Evolutionary conservation across 2,888 invertebrate species (phyloP).

Genomic region (Tribolium freemani): DNA sequence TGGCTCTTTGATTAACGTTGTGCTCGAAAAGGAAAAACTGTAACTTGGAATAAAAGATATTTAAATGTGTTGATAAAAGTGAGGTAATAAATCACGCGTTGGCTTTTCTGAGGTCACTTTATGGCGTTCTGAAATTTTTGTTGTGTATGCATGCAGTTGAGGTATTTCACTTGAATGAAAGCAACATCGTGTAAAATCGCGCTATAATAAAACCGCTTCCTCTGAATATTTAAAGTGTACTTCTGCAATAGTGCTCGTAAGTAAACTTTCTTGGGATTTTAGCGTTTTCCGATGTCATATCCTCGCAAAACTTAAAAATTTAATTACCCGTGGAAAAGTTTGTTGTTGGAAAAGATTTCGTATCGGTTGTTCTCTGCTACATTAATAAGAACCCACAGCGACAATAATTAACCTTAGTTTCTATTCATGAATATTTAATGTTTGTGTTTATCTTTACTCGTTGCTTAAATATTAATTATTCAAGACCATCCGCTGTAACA

Average conservation of each 20-base stretch:
- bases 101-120: background rate
- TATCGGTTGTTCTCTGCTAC: slow-evolving; percentile 10
- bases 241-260: slow-evolving; percentile 9
- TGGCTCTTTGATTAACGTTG: too few relatives aligned
- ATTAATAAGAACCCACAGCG: slow-evolving; percentile 18
- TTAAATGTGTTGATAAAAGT: too few relatives aligned
- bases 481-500: slow-evolving; percentile 22
- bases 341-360: slow-evolving; percentile 8
- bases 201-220: slow-evolving; percentile 14
- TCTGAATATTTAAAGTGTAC: slow-evolving; percentile 4
- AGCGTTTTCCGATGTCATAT: slow-evolving; percentile 13
- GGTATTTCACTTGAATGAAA: slow-evolving; percentile 5
- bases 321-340: slow-evolving; percentile 19
- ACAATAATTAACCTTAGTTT: slow-evolving; percentile 30
- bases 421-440: slow-evolving; percentile 34
- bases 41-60: too few relatives aligned
- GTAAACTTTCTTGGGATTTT: slow-evolving; percentile 6
- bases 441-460: slow-evolving; percentile 26
- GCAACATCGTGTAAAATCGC: slow-evolving; percentile 28
- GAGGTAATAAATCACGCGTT: too few relatives aligned
- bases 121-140: background rate
- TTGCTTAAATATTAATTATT: slow-evolving; percentile 33
- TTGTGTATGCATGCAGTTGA: background rate
- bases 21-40: too few relatives aligned
- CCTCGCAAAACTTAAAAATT: slow-evolving; percentile 9